Evolutionary conservation across 2,888 invertebrate species (phyloP).

Genomic region (Hypolimnas misippus): DNA sequence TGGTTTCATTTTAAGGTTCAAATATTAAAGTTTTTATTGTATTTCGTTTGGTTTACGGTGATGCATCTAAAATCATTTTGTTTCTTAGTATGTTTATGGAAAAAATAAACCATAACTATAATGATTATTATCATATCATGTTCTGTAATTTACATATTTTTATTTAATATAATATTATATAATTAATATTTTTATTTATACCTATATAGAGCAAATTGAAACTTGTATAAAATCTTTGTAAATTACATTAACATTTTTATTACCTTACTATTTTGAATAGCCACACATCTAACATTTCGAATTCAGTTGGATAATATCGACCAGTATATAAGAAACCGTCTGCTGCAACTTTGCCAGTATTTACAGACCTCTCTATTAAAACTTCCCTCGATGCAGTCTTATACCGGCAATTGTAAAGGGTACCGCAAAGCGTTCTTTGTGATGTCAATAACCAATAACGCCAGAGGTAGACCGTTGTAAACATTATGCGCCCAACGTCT

Average conservation of each 20-base stretch:
- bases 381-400: slow-evolving; percentile 1
- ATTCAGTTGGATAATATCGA: not conserved
- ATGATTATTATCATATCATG: no score
- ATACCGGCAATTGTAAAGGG: slow-evolving; percentile 4
- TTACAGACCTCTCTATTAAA: slow-evolving; percentile 1
- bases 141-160: no score
- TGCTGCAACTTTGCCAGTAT: not conserved
- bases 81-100: no score
- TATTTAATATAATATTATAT: no score
- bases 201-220: no score
- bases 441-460: slow-evolving; percentile 27
- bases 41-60: not conserved
- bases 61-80: no score
- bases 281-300: not conserved
- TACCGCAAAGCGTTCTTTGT: slow-evolving; percentile 20
- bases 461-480: slow-evolving; percentile 23
- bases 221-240: not conserved
- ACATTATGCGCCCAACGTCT: slow-evolving; percentile 10
- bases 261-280: no score
- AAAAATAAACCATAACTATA: no score
- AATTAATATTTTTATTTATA: no score
- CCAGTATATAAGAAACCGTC: not conserved
- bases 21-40: not conserved
- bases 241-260: not conserved
- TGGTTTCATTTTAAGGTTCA: not conserved